Conservation (phyloP, 2,797 vertebrate species). For the Trematomus bernacchii region DNA sequence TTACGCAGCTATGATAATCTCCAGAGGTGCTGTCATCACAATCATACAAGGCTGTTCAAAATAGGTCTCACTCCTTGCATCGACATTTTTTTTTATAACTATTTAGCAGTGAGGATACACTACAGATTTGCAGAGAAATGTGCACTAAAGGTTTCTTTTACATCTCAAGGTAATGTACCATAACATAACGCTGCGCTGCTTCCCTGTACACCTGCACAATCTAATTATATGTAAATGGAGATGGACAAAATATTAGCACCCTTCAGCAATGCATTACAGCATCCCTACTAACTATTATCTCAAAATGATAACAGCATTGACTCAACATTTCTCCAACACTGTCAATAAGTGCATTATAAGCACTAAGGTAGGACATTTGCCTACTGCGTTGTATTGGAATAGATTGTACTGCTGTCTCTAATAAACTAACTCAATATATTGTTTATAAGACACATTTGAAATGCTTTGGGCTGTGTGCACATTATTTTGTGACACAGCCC, state of each 20-base stretch:
- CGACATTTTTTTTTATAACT: slow-evolving; percentile 3
- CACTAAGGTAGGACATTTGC: neutral
- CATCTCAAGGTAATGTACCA: neutral
- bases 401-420: slow-evolving; percentile 8
- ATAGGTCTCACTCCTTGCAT: slow-evolving; percentile 24
- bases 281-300: neutral
- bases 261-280: neutral
- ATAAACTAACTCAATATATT: slow-evolving; percentile 16
- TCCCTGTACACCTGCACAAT: neutral
- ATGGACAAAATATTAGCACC: neutral
- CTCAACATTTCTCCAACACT: neutral
- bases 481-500: neutral
- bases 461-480: slow-evolving; percentile 3
- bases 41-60: slow-evolving; percentile 30
- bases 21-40: slow-evolving; percentile 33
- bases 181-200: neutral
- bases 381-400: slow-evolving; percentile 1
- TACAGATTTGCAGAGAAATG: neutral
- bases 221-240: neutral
- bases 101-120: neutral
- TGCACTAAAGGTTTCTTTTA: neutral
- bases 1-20: slow-evolving; percentile 43
- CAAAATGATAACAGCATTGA: neutral
- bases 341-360: neutral
- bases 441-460: neutral